Evolutionary conservation across 2,888 invertebrate species (phyloP), one percentile per base, ranked within the genome.

Genomic region (Scaptomyza parva): DNA sequence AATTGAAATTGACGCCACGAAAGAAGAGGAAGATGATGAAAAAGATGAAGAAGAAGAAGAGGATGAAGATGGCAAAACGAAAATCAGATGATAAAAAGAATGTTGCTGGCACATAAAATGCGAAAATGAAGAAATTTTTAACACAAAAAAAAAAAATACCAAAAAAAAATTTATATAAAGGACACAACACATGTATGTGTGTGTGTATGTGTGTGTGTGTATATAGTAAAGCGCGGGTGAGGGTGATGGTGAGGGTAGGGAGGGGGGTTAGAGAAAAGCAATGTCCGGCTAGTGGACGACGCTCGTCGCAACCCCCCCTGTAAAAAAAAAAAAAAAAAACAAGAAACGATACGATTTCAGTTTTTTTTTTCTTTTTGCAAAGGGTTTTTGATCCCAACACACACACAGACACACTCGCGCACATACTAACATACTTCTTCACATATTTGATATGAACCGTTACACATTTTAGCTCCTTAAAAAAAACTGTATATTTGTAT

Each of bases 401-500:
- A 69, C 24, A 58, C 9, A 33, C 28, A 50, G 14, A n/a, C 9
- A 44, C 22, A 37, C 20, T n/a, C n/a, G n/a, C n/a, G 35, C 43
- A 52, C 59, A 59, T 54, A 57, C 57, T 53, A 53, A 51, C 61
- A 63, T 35, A 41, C 45, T 47, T 51, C 53, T 47, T 48, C 22
- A 54, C 50, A 66, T 50, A 64, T 55, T 58, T 75, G 64, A 75
- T 65, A 55, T 66, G 74, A 76, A 54, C 55, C 58, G 71, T 70
- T 70, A 74, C 70, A 73, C 65, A 73, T 62, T 79, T 81, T 47
- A 75, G 81, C 76, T 88, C 77, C 83, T 88, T 86, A 69, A 75
- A 86, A 79, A 71, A 71, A 70, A 68, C 70, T 58, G 40, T 24
- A 37, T 22, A 28, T 45, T 30, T 45, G 22, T 12, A 35, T 41